phyloP scores from a whole-genome alignment of 2,888 invertebrate species.

The Drosophila neoperkinsi region DNA sequence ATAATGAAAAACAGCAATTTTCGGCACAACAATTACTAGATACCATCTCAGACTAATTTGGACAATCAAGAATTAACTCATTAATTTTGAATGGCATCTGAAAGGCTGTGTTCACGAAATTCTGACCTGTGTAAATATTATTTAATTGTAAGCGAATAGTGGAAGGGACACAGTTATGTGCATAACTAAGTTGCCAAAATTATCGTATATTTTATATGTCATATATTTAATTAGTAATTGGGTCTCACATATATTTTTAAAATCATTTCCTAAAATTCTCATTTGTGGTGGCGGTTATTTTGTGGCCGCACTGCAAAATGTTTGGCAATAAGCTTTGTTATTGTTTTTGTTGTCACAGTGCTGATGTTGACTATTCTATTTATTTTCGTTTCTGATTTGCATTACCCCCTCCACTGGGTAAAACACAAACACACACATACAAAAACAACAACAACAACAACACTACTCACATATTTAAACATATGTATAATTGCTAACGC shows the following conservation, averaged over 20 bases:
- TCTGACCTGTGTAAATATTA: not conserved
- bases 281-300: conserved; percentile 14
- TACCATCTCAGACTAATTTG: not conserved
- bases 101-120: not conserved
- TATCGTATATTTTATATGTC: conserved; percentile 12
- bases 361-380: conserved; percentile 45
- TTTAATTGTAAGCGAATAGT: not conserved
- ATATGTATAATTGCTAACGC: conserved; percentile 33
- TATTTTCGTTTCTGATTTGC: conserved; percentile 53
- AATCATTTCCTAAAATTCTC: conserved; percentile 5
- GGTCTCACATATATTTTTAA: conserved; percentile 20
- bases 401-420: conserved; percentile 18
- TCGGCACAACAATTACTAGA: not conserved
- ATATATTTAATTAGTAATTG: conserved; percentile 28
- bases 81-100: not conserved
- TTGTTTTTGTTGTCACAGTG: conserved; percentile 16
- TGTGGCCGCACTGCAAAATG: conserved; percentile 24
- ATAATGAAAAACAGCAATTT: not conserved
- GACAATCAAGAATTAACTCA: not conserved
- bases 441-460: conserved; percentile 1
- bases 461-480: conserved; percentile 9
- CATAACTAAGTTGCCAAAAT: conserved; percentile 23
- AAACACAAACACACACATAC: conserved; percentile 8
- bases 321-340: conserved; percentile 19
- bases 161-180: not conserved